phyloP scores from a whole-genome alignment of 2,888 invertebrate genomes.

The Synanthedon vespiformis region DNA sequence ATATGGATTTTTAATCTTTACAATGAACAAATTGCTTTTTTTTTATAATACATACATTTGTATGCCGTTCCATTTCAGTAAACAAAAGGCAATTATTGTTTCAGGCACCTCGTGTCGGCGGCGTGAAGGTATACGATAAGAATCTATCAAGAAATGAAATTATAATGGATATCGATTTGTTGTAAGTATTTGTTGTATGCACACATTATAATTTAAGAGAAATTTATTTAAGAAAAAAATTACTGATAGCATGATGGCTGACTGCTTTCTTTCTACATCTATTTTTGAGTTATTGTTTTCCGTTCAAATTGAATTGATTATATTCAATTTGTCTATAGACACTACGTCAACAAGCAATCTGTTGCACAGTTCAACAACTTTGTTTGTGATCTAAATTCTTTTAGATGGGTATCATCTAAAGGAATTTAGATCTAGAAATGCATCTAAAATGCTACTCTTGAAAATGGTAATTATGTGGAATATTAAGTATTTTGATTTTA shows the following conservation, averaged over 20 bases:
- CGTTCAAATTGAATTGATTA: too few species aligned
- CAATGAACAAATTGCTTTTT: not conserved
- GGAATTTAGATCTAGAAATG: too few species aligned
- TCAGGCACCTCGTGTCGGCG: conserved; percentile 92
- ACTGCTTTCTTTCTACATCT: too few species aligned
- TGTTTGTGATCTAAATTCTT: too few species aligned
- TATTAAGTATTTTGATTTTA: too few species aligned
- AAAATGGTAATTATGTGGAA: too few species aligned
- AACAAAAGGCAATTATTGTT: conserved; percentile 20
- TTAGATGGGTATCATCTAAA: too few species aligned
- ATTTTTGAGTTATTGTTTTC: too few species aligned
- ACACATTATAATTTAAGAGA: too few species aligned
- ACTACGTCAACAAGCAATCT: not conserved
- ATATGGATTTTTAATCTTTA: not conserved
- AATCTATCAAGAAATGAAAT: conserved; percentile 94
- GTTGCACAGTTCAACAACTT: not conserved
- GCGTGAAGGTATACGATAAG: conserved; percentile 96
- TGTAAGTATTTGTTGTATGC: conserved; percentile 71
- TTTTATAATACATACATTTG: not conserved
- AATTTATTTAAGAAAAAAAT: too few species aligned
- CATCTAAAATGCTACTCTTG: too few species aligned
- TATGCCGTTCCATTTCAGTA: not conserved
- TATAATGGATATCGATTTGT: conserved; percentile 95
- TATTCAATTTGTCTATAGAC: not conserved
- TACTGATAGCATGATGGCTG: too few species aligned